phyloP scores from a whole-genome alignment of 2,113 vertebrate species.

The Bagarius yarrelli region DNA sequence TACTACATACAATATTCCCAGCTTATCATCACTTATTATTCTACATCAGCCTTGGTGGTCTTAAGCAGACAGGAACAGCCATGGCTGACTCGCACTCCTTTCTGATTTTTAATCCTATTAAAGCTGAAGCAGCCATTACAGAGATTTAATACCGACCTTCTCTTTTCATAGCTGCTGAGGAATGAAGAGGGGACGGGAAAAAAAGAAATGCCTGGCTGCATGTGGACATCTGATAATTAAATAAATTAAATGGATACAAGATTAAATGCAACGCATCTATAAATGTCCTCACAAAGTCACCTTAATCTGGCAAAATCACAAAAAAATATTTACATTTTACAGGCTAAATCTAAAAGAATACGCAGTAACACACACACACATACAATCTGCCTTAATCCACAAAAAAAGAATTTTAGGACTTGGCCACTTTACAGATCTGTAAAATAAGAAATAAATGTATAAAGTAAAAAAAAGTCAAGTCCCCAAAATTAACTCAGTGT shows the following conservation, averaged over 20 bases:
- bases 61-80: constrained; percentile 28
- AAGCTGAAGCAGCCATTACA: constrained; percentile 44
- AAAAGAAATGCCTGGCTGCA: background rate
- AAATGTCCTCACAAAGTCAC: background rate
- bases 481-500: background rate
- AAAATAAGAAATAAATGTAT: constrained; percentile 8
- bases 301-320: background rate
- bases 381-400: background rate
- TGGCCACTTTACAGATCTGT: background rate
- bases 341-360: background rate
- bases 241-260: background rate
- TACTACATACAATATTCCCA: too few species aligned
- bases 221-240: background rate
- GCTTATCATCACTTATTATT: background rate
- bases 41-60: constrained; percentile 6
- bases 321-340: background rate
- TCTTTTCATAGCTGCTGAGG: constrained; percentile 28
- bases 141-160: constrained; percentile 38
- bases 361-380: background rate
- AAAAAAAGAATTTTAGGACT: background rate
- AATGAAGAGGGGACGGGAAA: constrained; percentile 13
- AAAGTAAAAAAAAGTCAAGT: background rate
- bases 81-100: constrained; percentile 15
- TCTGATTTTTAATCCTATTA: constrained; percentile 49
- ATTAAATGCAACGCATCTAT: background rate